These are phyloP conservation scores for Osmerus mordax DNA, from an alignment of 2,113 vertebrate genomes.

Conservation along the genomic window DNA sequence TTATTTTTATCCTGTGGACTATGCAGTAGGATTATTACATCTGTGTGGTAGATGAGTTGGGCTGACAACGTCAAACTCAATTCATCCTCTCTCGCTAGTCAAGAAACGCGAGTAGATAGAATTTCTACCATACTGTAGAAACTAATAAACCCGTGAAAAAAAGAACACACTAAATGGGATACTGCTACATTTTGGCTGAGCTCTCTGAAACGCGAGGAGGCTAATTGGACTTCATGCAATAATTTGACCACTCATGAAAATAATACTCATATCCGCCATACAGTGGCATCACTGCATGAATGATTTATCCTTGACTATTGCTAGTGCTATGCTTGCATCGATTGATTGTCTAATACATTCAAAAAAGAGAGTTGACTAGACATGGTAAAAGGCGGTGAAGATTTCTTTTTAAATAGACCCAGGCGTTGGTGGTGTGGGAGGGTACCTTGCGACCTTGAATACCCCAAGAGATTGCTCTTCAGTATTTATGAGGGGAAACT, in stretches of 20 bases:
- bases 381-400: constrained; percentile 3
- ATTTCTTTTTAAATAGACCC: neutral
- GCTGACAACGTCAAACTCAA: too few species aligned
- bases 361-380: neutral
- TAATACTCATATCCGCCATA: constrained; percentile 14
- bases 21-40: too few species aligned
- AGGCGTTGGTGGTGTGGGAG: neutral
- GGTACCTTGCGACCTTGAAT: constrained; percentile 1
- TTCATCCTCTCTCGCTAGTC: too few species aligned
- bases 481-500: constrained; percentile 19
- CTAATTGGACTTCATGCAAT: constrained; percentile 15
- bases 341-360: constrained; percentile 12
- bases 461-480: neutral
- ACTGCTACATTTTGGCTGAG: too few species aligned
- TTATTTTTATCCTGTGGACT: too few species aligned
- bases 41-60: too few species aligned
- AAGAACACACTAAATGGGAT: too few species aligned
- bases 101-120: too few species aligned
- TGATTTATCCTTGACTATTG: constrained; percentile 9
- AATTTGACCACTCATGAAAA: constrained; percentile 26
- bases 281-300: constrained; percentile 3
- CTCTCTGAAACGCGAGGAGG: constrained; percentile 15
- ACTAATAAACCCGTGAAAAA: too few species aligned
- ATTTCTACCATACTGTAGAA: too few species aligned
- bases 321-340: constrained; percentile 18